Conservation (phyloP, 2,113 vertebrate genomes). For the Melanotaenia duboulayi region DNA sequence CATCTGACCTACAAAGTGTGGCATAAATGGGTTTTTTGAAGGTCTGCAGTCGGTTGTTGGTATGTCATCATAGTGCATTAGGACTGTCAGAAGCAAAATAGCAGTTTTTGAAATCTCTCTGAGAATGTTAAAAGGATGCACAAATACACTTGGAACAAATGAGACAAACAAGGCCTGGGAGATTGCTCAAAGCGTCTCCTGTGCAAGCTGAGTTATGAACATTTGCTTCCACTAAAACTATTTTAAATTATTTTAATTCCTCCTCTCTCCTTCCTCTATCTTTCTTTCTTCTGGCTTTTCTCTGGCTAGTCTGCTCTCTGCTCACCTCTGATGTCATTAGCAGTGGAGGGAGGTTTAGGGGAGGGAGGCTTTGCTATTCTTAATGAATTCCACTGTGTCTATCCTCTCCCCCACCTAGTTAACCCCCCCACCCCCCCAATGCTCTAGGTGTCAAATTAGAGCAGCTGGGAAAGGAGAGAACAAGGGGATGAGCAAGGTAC, state of each 20-base stretch:
- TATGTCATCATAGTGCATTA: conserved; percentile 79
- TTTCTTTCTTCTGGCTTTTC: conserved; percentile 26
- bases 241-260: conserved; percentile 51
- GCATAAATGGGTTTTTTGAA: conserved; percentile 75
- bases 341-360: conserved; percentile 79
- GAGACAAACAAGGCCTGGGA: conserved; percentile 41
- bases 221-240: conserved; percentile 17
- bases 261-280: conserved; percentile 22
- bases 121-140: conserved; percentile 74
- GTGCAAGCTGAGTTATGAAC: conserved; percentile 36
- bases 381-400: conserved; percentile 98
- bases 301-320: conserved; percentile 52
- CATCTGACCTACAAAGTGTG: conserved; percentile 75
- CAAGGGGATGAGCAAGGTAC: conserved; percentile 75
- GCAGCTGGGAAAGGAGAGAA: conserved; percentile 80
- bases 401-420: conserved; percentile 83
- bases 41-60: conserved; percentile 70
- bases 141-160: conserved; percentile 61
- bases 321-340: conserved; percentile 96
- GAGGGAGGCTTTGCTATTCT: conserved; percentile 84
- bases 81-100: conserved; percentile 74
- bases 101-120: conserved; percentile 68
- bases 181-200: conserved; percentile 20
- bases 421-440: conserved; percentile 70
- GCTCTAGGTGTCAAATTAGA: conserved; percentile 97